Percentiles rank a stretch among this genome's conserved stretches.
Conservation (phyloP, 2,888 invertebrate species). For the Lacanobia wlatinum region DNA sequence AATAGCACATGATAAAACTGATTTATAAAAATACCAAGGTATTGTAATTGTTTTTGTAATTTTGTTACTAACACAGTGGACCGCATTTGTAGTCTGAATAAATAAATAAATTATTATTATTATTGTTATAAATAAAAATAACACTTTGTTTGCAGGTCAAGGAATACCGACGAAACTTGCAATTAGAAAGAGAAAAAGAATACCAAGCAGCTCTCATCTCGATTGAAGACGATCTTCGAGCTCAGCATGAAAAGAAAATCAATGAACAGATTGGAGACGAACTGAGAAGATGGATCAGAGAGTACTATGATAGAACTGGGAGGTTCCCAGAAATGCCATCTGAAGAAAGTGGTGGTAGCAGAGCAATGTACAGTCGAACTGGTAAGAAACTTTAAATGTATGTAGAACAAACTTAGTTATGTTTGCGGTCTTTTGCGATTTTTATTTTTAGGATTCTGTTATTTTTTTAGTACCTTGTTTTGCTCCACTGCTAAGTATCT, state of each 20-base stretch:
- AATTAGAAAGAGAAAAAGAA: constrained; percentile 92
- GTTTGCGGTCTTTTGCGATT: background rate
- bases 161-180: constrained; percentile 91
- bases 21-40: too few relatives aligned
- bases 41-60: too few relatives aligned
- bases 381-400: constrained; percentile 79
- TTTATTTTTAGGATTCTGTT: too few relatives aligned
- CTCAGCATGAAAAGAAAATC: constrained; percentile 94
- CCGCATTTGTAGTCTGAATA: too few relatives aligned
- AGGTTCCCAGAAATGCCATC: constrained; percentile 98
- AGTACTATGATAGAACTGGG: constrained; percentile 95
- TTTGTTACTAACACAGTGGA: too few relatives aligned
- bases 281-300: constrained; percentile 96
- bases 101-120: too few relatives aligned
- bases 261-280: constrained; percentile 97
- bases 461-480: too few relatives aligned
- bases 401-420: too few relatives aligned
- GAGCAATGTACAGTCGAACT: constrained; percentile 95
- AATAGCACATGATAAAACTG: too few relatives aligned
- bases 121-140: too few relatives aligned
- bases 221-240: constrained; percentile 92
- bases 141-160: constrained; percentile 77
- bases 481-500: too few relatives aligned
- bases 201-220: constrained; percentile 93
- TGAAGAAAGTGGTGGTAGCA: constrained; percentile 97